phyloP scores from a whole-genome alignment of 2,797 vertebrate species.

The Brachymystax lenok region DNA sequence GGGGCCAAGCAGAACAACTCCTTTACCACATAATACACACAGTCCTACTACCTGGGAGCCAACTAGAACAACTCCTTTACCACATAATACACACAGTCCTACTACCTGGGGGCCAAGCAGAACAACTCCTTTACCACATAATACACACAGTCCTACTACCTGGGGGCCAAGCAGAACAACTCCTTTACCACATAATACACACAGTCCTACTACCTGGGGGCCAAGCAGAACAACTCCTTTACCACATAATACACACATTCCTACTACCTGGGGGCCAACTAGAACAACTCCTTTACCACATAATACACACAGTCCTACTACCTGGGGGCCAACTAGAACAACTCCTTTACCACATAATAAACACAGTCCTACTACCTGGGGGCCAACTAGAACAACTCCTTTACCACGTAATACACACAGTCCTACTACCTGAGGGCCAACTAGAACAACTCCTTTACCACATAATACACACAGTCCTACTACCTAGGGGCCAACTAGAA shows the following conservation, averaged over 20 bases:
- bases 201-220: slow-evolving; percentile 90
- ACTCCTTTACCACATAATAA: slow-evolving; percentile 96
- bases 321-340: slow-evolving; percentile 93
- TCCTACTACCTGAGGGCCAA: slow-evolving; percentile 96
- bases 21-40: slow-evolving; percentile 87
- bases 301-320: slow-evolving; percentile 89
- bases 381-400: slow-evolving; percentile 95
- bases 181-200: slow-evolving; percentile 94
- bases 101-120: too few relatives aligned
- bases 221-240: slow-evolving; percentile 96
- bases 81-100: too few relatives aligned
- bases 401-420: slow-evolving; percentile 88
- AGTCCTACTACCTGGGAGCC: too few relatives aligned
- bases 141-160: slow-evolving; percentile 69
- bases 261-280: slow-evolving; percentile 89
- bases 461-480: slow-evolving; percentile 75
- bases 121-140: too few relatives aligned
- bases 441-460: slow-evolving; percentile 96
- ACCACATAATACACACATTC: slow-evolving; percentile 84
- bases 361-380: slow-evolving; percentile 77
- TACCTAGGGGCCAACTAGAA: slow-evolving; percentile 96
- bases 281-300: slow-evolving; percentile 98
- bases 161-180: slow-evolving; percentile 94
- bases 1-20: too few relatives aligned
- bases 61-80: too few relatives aligned